Evolutionary conservation across 1,140 invertebrate species (phyloP), one percentile per base, ranked within the genome.

Genomic region (Apis mellifera): DNA sequence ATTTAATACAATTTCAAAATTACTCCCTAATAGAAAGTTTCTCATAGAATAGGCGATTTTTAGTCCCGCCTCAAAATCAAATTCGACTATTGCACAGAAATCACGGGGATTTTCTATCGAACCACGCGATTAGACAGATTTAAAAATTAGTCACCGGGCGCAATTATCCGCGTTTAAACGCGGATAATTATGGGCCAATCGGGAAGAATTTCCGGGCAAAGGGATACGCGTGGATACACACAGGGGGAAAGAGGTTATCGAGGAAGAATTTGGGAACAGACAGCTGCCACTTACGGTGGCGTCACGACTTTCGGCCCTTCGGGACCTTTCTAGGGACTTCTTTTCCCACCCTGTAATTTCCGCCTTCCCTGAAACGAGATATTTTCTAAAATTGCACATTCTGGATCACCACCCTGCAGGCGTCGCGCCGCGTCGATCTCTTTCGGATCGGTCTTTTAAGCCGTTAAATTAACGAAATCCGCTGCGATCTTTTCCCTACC

Each of bases 321-420:
- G 48, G 78, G 78, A 82, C 73, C 85, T 54, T 78, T 65, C 82
- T 79, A 87, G 85, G 85, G 81, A 85, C 78, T 82, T 86, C 65
- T 82, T 86, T 84, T 89, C 72, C 83, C 84, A 92, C 81, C 91
- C 92, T 89, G 85, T 91, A 91, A 93, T 93, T 92, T 92, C 90
- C 86, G 86, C 84, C 86, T 90, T 84, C 82, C 83, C 84, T 90
- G 84, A 87, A 91, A 87, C 89, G 89, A 87, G 89, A 91, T 91
- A 92, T 91, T 92, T 91, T 82, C 78, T 89, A 88, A 93, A 92
- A 91, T 90, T 89, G 91, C 85, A 85, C 82, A 90, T 90, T 89
- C 90, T 84, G 57, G 82, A 89, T 84, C 82, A 82, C 84, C 82
- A 88, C 42, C 88, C 89, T 84, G 76, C 87, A 82, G 77, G 85